Conservation (phyloP, 2,113 vertebrate species). For the Phyllostomus hastatus region DNA sequence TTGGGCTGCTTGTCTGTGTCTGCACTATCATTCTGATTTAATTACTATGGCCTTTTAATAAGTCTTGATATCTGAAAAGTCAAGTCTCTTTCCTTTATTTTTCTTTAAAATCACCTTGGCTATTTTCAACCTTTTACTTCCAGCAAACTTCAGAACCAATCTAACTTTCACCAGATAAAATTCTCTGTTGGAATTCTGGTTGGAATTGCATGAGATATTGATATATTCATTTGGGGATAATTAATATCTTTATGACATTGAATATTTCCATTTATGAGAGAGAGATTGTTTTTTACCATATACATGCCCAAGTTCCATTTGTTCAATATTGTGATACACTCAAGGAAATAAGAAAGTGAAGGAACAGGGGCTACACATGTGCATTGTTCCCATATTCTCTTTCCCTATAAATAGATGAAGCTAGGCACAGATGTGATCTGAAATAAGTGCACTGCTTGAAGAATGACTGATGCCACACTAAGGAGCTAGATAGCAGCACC, state of each 20-base stretch:
- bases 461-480: not conserved
- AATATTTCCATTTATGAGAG: not conserved
- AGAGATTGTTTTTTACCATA: not conserved
- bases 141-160: not conserved
- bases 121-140: not conserved
- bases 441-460: not conserved
- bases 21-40: not conserved
- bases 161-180: conserved; percentile 25
- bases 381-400: not conserved
- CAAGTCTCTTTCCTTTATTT: not conserved
- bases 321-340: not conserved
- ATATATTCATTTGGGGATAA: not conserved
- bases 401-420: not conserved
- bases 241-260: not conserved
- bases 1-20: not conserved
- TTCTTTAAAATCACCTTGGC: conserved; percentile 12
- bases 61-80: not conserved
- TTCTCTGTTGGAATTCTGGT: not conserved
- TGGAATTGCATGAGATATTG: not conserved
- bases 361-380: not conserved
- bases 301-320: not conserved
- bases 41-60: not conserved
- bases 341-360: not conserved
- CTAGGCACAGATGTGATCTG: not conserved
- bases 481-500: not conserved